Conservation (phyloP, 2,888 invertebrate genomes). For the Octodonta nipae region DNA sequence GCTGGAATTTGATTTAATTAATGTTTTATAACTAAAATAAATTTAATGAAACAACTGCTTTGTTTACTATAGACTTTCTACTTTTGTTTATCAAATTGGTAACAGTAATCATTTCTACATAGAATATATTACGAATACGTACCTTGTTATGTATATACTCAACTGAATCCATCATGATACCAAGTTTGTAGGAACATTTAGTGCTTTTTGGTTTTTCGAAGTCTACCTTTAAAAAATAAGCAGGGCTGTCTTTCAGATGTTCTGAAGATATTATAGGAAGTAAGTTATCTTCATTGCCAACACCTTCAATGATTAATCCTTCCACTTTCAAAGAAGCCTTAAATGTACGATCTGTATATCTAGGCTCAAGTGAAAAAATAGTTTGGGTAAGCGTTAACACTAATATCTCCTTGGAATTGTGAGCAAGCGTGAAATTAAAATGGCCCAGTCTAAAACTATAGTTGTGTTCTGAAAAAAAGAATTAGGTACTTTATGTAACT, state of each 20-base stretch:
- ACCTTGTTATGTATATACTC: conserved; percentile 70
- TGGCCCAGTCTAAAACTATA: conserved; percentile 62
- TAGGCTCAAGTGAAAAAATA: conserved; percentile 26
- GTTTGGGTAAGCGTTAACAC: conserved; percentile 61
- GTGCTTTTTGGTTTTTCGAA: conserved; percentile 57
- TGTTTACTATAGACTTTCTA: too few species aligned
- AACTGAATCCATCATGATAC: conserved; percentile 55
- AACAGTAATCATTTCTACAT: too few species aligned
- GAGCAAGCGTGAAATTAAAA: conserved; percentile 53
- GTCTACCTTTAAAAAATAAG: conserved; percentile 60
- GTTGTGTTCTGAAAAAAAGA: conserved; percentile 49
- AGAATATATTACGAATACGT: too few species aligned
- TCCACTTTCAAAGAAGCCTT: conserved; percentile 41
- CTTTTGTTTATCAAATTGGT: too few species aligned
- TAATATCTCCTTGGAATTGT: conserved; percentile 55
- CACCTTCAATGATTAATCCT: conserved; percentile 62
- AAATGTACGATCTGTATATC: conserved; percentile 23
- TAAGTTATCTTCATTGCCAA: conserved; percentile 56
- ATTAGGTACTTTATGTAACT: background rate
- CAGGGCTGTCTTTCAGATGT: conserved; percentile 44
- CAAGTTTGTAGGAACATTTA: conserved; percentile 47
- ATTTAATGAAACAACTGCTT: too few species aligned
- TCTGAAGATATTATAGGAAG: conserved; percentile 55
- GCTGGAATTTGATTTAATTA: too few species aligned
- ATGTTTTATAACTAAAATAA: too few species aligned